Percentiles rank a stretch among this genome's conserved stretches.
phyloP scores from a whole-genome alignment of 2,113 vertebrate genomes.

The Callospermophilus lateralis region DNA sequence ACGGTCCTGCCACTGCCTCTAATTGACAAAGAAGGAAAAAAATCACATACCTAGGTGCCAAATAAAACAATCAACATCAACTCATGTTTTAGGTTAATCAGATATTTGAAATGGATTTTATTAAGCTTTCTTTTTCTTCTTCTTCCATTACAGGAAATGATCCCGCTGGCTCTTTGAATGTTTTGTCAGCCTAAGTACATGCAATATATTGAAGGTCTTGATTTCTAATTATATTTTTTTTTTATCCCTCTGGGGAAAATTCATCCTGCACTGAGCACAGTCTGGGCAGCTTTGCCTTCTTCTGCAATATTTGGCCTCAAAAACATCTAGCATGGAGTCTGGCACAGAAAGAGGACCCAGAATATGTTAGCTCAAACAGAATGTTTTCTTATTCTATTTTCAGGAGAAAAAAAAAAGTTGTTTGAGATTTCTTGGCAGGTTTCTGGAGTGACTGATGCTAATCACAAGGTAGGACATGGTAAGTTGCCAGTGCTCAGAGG shows the following conservation, averaged over 20 bases:
- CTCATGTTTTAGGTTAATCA: constrained; percentile 67
- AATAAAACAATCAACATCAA: constrained; percentile 50
- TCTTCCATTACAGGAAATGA: constrained; percentile 67
- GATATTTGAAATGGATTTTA: constrained; percentile 69
- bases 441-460: constrained; percentile 54
- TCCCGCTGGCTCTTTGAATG: constrained; percentile 68
- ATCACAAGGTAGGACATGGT: neutral
- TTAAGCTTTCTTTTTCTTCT: constrained; percentile 37
- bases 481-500: neutral
- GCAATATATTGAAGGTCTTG: constrained; percentile 71
- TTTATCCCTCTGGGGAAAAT: constrained; percentile 52
- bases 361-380: neutral
- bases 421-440: neutral
- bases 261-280: constrained; percentile 12
- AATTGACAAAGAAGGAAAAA: constrained; percentile 2
- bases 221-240: constrained; percentile 81
- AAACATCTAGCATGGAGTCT: neutral
- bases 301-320: neutral
- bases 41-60: neutral
- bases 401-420: constrained; percentile 43
- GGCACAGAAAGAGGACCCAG: neutral
- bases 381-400: neutral
- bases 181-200: constrained; percentile 69
- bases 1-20: neutral
- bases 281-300: neutral